Evolutionary conservation across 1,140 invertebrate species (phyloP), one percentile per base, ranked within the genome.

Genomic region (Drosophila bifasciata): DNA sequence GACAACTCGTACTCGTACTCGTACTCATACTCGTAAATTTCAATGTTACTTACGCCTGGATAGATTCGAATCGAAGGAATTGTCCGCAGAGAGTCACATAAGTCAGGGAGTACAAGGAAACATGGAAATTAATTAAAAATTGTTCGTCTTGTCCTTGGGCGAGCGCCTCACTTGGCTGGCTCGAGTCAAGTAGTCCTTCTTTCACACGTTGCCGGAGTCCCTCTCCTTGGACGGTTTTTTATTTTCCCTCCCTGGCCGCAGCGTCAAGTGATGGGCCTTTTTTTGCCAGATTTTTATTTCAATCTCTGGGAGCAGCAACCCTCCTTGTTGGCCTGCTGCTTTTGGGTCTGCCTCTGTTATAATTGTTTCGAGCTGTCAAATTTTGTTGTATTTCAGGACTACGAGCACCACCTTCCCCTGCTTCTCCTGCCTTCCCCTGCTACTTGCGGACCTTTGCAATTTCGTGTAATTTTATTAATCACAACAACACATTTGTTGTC

Each of bases 391-490:
- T 74, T 53, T 53, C 48, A 36, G 32, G 32, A 50, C 46, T 53
- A 21, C 50, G 23, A 21, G 19, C 4, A 3, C 19, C 23, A 25
- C 23, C 23, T 25, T 25, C 23, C 23, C 5, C 5, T 0, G 5
- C 68, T 21, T 19, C 49, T 36, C 44, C 44, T 40, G 28, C 46
- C 44, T 7, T 19, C n/a, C 5, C 6, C 40, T 56, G 13, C 28
- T 56, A 32, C 36, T 68, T 41, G 19, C 51, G 11, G 32, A 36
- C 51, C 52, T 75, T 55, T 67, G 68, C 52, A 45, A 81, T 76
- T 85, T 81, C 66, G 41, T 86, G 83, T 88, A 88, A 79, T 88
- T 88, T 88, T 88, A 88, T 88, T 83, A 88, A 88, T 88, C 83
- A 88, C 83, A 88, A 88, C 83, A 88, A 88, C 61, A 83, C 78